Evolutionary conservation across 2,113 vertebrate genomes (phyloP).

Genomic region (Siphamia tubifer): DNA sequence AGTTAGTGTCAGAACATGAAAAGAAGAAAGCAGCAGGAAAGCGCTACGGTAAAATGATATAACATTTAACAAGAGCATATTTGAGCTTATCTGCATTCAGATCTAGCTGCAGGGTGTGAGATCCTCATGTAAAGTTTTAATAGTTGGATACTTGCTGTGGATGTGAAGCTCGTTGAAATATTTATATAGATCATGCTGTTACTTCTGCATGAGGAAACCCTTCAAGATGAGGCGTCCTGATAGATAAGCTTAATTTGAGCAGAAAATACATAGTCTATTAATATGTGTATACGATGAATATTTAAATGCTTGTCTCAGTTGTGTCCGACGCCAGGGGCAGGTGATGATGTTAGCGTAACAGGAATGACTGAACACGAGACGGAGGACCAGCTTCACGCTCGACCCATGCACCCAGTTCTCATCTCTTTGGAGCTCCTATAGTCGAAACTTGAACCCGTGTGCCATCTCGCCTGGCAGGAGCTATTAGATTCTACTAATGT

Average conservation of each 20-base stretch:
- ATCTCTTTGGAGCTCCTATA: not conserved
- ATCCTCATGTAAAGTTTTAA: slow-evolving; percentile 25
- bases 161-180: slow-evolving; percentile 55
- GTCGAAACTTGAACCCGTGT: not conserved
- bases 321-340: slow-evolving; percentile 31
- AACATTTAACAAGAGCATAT: slow-evolving; percentile 21
- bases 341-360: slow-evolving; percentile 48
- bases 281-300: slow-evolving; percentile 61
- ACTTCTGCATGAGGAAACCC: slow-evolving; percentile 38
- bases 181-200: slow-evolving; percentile 47
- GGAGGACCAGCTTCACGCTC: not conserved
- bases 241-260: slow-evolving; percentile 52
- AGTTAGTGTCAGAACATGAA: not conserved
- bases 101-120: slow-evolving; percentile 24
- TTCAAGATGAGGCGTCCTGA: slow-evolving; percentile 30
- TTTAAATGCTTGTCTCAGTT: slow-evolving; percentile 49
- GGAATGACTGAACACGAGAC: not conserved
- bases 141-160: not conserved
- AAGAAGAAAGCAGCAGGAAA: not conserved
- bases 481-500: slow-evolving; percentile 57
- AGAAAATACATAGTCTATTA: slow-evolving; percentile 67
- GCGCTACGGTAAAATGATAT: not conserved
- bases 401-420: not conserved
- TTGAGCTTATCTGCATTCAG: slow-evolving; percentile 26
- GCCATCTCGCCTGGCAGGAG: slow-evolving; percentile 10